Evolutionary conservation across 92 coral and sea anemone genomes (phyloP), one percentile per base, ranked within the genome.

Genomic region (Virgularia gustaviana): DNA sequence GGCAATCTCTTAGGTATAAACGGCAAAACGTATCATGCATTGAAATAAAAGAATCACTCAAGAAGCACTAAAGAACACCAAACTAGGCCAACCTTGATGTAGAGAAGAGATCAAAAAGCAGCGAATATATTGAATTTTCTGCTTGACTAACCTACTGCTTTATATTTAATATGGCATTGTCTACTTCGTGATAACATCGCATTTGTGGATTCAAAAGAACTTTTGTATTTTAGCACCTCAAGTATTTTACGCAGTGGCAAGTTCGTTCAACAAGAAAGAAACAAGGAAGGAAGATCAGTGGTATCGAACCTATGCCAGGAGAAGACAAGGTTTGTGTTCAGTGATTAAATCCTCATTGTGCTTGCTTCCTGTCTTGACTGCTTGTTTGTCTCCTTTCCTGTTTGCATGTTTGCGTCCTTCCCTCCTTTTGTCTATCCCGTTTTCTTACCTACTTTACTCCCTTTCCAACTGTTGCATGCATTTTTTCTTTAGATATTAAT

Each of bases 221-320:
- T 1, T 52, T 11, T 52, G 58, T 4, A 47, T 15, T 4, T 6
- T 70, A 80, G 99, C 96, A 91, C 51, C 89, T 92, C 65, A 89
- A 92, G 79, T 92, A 92, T 80, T 91, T 86, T 78, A 92, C 98
- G n/a, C 98, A 92, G 78, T 92, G 98, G 98, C 98, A 92, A 66
- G 92, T 92, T 20, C 77, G 90, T 9, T 76, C 98, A 9, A 65
- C 86, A 18, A 83, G 99, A 41, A 94, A 89, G 65, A 94, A 89
- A 73, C 84, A 88, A 45, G 98, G 98, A 25, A 81, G 98, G 27
- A 92, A 92, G 61, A 92, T 92, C 54, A 92, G 96, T 42, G 98
- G 98, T 19, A 92, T 92, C 58, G 98, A 92, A 71, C 98, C 98
- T 2, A 92, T 92, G 98, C 98, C 98, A 2, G 98, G 98, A 3